These are phyloP conservation scores for Chaetodon trifascialis DNA, from an alignment of 2,113 vertebrate genomes.

Conservation along the genomic window DNA sequence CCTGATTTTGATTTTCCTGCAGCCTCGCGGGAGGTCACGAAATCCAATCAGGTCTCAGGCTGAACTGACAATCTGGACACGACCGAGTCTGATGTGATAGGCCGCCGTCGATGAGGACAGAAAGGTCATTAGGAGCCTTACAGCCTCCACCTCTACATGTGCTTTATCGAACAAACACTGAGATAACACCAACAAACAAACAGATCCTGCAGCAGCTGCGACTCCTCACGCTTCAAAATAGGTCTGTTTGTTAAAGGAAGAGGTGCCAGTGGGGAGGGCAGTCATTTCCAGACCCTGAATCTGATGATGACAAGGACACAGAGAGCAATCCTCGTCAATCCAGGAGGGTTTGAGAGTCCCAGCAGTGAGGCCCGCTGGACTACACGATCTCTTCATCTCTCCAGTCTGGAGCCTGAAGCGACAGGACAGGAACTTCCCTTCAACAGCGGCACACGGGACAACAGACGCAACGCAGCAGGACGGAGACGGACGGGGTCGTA, in stretches of 20 bases:
- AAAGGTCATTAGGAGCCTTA: not conserved
- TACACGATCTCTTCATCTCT: conserved; percentile 57
- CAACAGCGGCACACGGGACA: not conserved
- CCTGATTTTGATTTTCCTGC: too few species aligned
- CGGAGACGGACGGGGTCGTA: not conserved
- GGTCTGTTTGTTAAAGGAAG: conserved; percentile 26
- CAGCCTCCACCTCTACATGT: not conserved
- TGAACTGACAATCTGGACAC: not conserved
- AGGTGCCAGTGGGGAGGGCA: not conserved
- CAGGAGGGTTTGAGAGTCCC: not conserved
- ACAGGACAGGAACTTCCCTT: conserved; percentile 9
- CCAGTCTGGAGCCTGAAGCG: conserved; percentile 17
- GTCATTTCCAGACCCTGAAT: conserved; percentile 33
- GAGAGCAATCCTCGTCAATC: conserved; percentile 55
- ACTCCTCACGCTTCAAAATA: conserved; percentile 28
- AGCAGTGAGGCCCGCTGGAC: conserved; percentile 36
- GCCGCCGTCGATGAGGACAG: not conserved
- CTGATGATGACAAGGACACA: conserved; percentile 57
- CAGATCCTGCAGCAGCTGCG: conserved; percentile 31
- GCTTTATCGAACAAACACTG: not conserved
- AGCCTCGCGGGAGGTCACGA: too few species aligned
- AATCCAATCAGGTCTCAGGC: not conserved
- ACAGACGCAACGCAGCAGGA: not conserved
- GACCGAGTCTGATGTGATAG: not conserved
- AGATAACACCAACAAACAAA: not conserved